A percentile compares a stretch with the other conserved stretches of the same genome.
Evolutionary conservation across 2,113 vertebrate genomes (phyloP).

Genomic region (Pseudorhombus dupliciocellatus): DNA sequence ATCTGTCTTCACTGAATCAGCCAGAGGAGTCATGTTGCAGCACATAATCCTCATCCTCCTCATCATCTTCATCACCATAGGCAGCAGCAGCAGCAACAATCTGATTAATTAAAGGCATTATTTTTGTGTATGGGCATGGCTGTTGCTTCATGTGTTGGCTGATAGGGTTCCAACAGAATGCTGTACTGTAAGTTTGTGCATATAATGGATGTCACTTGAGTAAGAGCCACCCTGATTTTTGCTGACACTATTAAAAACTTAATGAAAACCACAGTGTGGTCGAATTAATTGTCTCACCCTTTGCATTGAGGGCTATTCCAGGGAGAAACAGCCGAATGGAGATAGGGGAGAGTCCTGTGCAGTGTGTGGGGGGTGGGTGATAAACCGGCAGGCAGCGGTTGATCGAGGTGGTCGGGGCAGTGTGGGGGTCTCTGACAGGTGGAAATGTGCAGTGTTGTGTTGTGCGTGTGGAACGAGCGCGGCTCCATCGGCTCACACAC

Average conservation of each 20-base stretch:
- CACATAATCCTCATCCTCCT: conserved; percentile 44
- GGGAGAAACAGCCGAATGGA: neutral
- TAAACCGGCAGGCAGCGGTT: neutral
- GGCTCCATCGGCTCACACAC: conserved; percentile 75
- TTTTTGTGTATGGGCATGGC: conserved; percentile 71
- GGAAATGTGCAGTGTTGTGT: conserved; percentile 59
- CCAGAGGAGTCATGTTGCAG: conserved; percentile 51
- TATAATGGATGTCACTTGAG: conserved; percentile 61
- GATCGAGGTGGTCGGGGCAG: neutral
- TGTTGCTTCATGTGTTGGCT: conserved; percentile 70
- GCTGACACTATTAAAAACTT: conserved; percentile 78
- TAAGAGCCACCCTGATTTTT: conserved; percentile 60
- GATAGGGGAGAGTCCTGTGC: neutral
- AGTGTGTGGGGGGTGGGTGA: neutral
- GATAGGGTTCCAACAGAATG: conserved; percentile 44
- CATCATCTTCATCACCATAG: conserved; percentile 41
- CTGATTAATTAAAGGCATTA: conserved; percentile 64
- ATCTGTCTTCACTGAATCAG: conserved; percentile 62
- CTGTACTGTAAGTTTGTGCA: conserved; percentile 58
- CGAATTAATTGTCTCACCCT: no score
- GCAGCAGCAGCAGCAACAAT: conserved; percentile 30
- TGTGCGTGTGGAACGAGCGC: conserved; percentile 67
- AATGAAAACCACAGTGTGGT: conserved; percentile 48
- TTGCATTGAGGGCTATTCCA: neutral
- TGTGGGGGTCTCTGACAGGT: conserved; percentile 20